phyloP scores from a whole-genome alignment of 1,140 invertebrate species.

The Oryzaephilus surinamensis region DNA sequence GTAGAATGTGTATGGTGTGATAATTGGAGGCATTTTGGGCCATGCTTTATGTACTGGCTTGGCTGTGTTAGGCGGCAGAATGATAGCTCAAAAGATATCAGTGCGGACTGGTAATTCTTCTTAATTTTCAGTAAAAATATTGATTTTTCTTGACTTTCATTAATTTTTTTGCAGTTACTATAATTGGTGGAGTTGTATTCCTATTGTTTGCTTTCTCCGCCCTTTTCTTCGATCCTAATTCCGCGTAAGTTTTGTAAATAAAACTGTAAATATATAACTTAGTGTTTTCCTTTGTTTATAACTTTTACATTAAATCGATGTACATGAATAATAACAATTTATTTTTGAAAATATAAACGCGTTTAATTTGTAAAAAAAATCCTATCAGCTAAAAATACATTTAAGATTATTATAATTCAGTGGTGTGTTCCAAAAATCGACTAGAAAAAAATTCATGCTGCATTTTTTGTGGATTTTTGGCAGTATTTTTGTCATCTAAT shows the following conservation, averaged over 20 bases:
- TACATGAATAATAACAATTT: too few relatives aligned
- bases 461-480: too few relatives aligned
- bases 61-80: conserved; percentile 90
- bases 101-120: conserved; percentile 62
- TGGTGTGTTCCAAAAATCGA: too few relatives aligned
- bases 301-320: too few relatives aligned
- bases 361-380: too few relatives aligned
- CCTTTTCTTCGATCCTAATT: conserved; percentile 57
- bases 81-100: conserved; percentile 94
- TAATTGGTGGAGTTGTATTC: conserved; percentile 89
- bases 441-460: too few relatives aligned
- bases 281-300: too few relatives aligned
- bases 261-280: not conserved
- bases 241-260: conserved; percentile 14
- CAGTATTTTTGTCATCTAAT: too few relatives aligned
- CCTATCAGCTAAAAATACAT: too few relatives aligned
- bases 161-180: conserved; percentile 63
- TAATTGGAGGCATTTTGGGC: conserved; percentile 84
- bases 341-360: too few relatives aligned
- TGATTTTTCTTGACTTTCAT: conserved; percentile 1
- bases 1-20: conserved; percentile 85
- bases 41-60: conserved; percentile 92
- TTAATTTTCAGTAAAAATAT: conserved; percentile 7
- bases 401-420: too few relatives aligned
- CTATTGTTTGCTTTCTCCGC: conserved; percentile 84